A percentile compares a stretch with the other conserved stretches of the same genome.
Evolutionary conservation across 2,888 invertebrate species (phyloP).

Genomic region (Callyntrura guangdongensis): DNA sequence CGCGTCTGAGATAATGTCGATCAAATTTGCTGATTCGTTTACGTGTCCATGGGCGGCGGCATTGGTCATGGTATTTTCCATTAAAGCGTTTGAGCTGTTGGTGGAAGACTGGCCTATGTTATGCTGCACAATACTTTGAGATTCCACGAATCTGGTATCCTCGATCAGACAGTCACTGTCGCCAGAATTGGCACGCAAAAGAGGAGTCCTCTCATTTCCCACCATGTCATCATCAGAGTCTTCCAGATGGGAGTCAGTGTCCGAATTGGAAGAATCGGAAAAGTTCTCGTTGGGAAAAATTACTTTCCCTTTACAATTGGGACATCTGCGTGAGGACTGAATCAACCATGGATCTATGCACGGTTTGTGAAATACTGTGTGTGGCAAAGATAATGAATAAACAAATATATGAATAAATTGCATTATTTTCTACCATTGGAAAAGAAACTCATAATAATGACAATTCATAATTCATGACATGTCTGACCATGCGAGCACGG

Average conservation of each 20-base stretch:
- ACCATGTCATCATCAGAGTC: conserved; percentile 71
- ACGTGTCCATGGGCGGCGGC: not conserved
- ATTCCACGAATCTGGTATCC: conserved; percentile 79
- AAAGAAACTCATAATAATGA: too few species aligned
- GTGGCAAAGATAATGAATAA: not conserved
- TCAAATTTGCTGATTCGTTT: conserved; percentile 30
- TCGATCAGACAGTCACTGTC: conserved; percentile 68
- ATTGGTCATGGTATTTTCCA: not conserved
- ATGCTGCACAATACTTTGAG: conserved; percentile 47
- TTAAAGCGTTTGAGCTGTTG: conserved; percentile 43
- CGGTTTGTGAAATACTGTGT: conserved; percentile 79
- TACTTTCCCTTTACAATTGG: conserved; percentile 82
- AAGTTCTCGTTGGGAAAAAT: conserved; percentile 92
- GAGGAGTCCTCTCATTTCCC: conserved; percentile 78
- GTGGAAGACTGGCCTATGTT: conserved; percentile 17
- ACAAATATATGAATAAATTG: too few species aligned
- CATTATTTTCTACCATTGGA: too few species aligned
- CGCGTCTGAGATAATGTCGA: conserved; percentile 52
- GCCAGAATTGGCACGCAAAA: conserved; percentile 55
- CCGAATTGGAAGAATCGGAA: conserved; percentile 86
- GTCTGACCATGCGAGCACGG: conserved; percentile 81
- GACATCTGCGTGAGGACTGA: conserved; percentile 80
- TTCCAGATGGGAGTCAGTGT: conserved; percentile 69
- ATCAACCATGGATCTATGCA: conserved; percentile 82
- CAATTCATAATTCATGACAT: not conserved